phyloP scores from a whole-genome alignment of 2,888 invertebrate genomes.

The Cabera pusaria region DNA sequence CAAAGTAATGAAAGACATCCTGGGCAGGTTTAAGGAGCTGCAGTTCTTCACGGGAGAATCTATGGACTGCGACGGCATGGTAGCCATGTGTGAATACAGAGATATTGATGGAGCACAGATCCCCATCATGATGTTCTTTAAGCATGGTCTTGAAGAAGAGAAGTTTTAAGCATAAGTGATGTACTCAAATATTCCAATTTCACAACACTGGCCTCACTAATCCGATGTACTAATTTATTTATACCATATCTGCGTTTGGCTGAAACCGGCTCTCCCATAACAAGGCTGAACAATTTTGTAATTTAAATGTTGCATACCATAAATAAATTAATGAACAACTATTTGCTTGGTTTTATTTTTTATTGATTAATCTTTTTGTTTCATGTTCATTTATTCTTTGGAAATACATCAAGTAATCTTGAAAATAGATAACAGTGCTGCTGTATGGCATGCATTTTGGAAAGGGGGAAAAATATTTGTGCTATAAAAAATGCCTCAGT shows the following conservation, averaged over 20 bases:
- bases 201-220: constrained; percentile 56
- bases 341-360: constrained; percentile 26
- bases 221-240: constrained; percentile 74
- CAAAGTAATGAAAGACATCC: constrained; percentile 95
- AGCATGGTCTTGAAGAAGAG: constrained; percentile 97
- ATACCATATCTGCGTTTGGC: constrained; percentile 67
- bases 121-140: constrained; percentile 97
- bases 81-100: constrained; percentile 96
- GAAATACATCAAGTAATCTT: too few relatives aligned
- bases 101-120: constrained; percentile 92
- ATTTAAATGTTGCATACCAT: constrained; percentile 71
- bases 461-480: too few relatives aligned
- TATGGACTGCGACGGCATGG: constrained; percentile 96
- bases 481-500: too few relatives aligned
- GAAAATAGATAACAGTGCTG: too few relatives aligned
- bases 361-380: too few relatives aligned
- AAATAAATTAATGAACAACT: constrained; percentile 74
- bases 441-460: too few relatives aligned
- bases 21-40: constrained; percentile 95
- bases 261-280: constrained; percentile 67
- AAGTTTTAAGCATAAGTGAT: constrained; percentile 89
- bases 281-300: constrained; percentile 81
- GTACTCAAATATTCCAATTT: constrained; percentile 60
- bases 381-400: too few relatives aligned
- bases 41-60: constrained; percentile 97